Conservation (phyloP, 2,888 invertebrate genomes). For the Nasonovia ribisnigri region DNA sequence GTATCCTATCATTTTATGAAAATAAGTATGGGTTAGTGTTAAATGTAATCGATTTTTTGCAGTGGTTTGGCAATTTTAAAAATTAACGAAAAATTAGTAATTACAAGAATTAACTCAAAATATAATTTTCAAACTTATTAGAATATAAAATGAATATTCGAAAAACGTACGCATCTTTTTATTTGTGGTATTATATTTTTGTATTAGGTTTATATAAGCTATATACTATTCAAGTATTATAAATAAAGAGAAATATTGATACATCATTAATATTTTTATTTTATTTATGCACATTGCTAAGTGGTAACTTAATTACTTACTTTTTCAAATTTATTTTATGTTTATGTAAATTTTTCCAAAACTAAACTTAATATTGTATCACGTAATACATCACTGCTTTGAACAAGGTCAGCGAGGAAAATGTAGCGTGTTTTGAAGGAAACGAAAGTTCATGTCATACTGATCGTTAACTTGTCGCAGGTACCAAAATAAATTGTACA, state of each 20-base stretch:
- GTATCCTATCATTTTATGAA: no score
- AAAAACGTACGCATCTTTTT: no score
- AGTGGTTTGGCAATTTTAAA: no score
- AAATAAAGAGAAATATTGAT: not conserved
- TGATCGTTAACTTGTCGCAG: conserved; percentile 33
- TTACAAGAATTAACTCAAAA: no score
- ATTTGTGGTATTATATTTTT: no score
- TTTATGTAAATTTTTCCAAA: conserved; percentile 43
- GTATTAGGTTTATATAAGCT: no score
- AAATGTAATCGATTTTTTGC: no score
- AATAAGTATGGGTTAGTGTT: no score
- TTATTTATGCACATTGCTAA: not conserved
- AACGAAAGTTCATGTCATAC: conserved; percentile 39
- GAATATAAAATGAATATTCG: no score
- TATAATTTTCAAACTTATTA: no score
- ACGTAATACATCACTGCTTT: conserved; percentile 14
- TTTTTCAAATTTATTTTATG: not conserved
- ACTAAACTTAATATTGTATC: conserved; percentile 31
- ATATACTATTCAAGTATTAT: not conserved
- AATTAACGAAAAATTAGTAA: no score
- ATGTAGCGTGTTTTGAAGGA: conserved; percentile 31
- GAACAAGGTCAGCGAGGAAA: conserved; percentile 22
- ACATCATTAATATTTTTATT: not conserved
- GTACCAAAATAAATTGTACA: not conserved
- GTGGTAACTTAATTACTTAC: conserved; percentile 5